A percentile compares a stretch with the other conserved stretches of the same genome.
Conservation (phyloP, 92 coral and sea anemone genomes). For the Zoanthus solanderi region DNA sequence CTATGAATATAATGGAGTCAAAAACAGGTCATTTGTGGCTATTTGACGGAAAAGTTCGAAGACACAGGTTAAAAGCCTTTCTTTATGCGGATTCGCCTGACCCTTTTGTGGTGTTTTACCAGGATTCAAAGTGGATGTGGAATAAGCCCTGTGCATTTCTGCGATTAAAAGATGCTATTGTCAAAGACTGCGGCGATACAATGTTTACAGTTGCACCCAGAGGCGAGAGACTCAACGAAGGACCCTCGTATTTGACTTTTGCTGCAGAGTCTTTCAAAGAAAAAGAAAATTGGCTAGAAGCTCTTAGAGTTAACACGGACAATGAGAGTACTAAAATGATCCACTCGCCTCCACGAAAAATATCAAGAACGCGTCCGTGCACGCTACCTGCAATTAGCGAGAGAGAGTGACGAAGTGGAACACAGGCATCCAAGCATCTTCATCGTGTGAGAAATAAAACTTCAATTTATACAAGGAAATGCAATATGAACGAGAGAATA, state of each 20-base stretch:
- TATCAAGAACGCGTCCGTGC: slow-evolving; percentile 30
- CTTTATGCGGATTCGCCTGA: slow-evolving; percentile 79
- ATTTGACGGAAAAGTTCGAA: slow-evolving; percentile 44
- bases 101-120: slow-evolving; percentile 88
- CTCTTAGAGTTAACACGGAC: slow-evolving; percentile 47
- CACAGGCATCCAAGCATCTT: neutral
- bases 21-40: slow-evolving; percentile 80
- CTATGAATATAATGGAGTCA: slow-evolving; percentile 79
- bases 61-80: slow-evolving; percentile 71
- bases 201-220: slow-evolving; percentile 76
- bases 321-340: neutral
- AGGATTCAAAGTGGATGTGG: slow-evolving; percentile 76
- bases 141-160: slow-evolving; percentile 84
- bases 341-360: slow-evolving; percentile 13
- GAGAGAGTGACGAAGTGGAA: slow-evolving; percentile 27
- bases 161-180: slow-evolving; percentile 68
- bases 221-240: slow-evolving; percentile 84
- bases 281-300: slow-evolving; percentile 75
- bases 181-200: slow-evolving; percentile 66
- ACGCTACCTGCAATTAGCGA: slow-evolving; percentile 28
- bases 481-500: neutral
- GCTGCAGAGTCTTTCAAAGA: slow-evolving; percentile 70
- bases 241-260: slow-evolving; percentile 70
- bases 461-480: neutral
- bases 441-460: slow-evolving; percentile 5